Base-by-base conservation (phyloP, 2,888 invertebrate genomes). In the Orgyia antiqua region DNA sequence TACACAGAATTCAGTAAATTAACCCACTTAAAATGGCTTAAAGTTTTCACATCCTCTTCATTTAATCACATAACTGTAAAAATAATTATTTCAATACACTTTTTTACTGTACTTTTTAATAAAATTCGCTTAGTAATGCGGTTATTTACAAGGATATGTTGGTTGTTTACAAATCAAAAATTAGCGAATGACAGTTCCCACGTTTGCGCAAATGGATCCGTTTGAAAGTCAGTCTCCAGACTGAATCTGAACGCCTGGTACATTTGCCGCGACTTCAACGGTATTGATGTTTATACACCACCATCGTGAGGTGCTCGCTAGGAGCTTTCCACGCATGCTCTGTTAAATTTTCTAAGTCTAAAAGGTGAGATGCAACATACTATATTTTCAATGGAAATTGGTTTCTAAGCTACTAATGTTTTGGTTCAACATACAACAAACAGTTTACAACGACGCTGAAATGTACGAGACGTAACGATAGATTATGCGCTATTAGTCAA, bases 171-270 rank as follows among this genome's bases (percentile, higher is more conserved):
- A n/a, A 8, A 5, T 4, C 9, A 20, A 20, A 20, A 8, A 20
- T 4, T 1, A 20, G n/a, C 9, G 13, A 13, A 20, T 28, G 28
- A 34, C 32, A 33, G 8, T 18, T 36, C n/a, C n/a, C 31, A 30
- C 45, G 33, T 35, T 27, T 31, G 26, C 24, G 26, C 39, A 33
- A 31, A 13, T 29, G 31, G 25, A 20, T 8, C 12, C 10, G 17
- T 2, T 7, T 11, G 23, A 29, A 28, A 26, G 19, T 19, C 26
- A 9, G 24, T 8, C 13, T 26, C 24, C 24, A 19, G 8, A 20
- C 5, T 4, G 8, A 9, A 10, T 33, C 24, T 36, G 33, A 4
- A 2, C 2, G 24, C 32, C 32, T 38, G 13, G 40, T 43, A 32
- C 27, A 24, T 28, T 29, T 25, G 24, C 2, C 9, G 10, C 9